Evolutionary conservation across 1,140 invertebrate genomes (phyloP).

Genomic region (Mesaphorura yosii): DNA sequence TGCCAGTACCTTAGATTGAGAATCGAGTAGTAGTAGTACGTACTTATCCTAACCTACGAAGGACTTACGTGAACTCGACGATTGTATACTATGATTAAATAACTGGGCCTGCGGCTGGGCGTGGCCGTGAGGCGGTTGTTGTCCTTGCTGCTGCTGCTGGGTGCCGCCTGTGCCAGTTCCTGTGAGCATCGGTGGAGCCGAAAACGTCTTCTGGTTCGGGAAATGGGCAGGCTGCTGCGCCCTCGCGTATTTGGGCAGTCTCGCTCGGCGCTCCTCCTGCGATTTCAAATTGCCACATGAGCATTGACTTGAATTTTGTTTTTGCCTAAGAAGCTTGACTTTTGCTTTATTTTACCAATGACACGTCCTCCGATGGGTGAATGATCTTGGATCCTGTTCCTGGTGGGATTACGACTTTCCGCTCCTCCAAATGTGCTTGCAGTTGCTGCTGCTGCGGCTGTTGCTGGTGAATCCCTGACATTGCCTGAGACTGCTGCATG

Average conservation of each 20-base stretch:
- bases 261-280: slow-evolving; percentile 71
- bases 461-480: neutral
- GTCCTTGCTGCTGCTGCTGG: no score
- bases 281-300: slow-evolving; percentile 7
- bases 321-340: slow-evolving; percentile 3
- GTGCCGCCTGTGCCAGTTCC: no score
- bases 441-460: neutral
- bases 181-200: slow-evolving; percentile 30
- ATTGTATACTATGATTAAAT: no score
- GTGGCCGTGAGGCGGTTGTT: no score
- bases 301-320: slow-evolving; percentile 1
- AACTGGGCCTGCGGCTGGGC: no score
- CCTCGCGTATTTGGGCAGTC: slow-evolving; percentile 58
- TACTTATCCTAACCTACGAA: no score
- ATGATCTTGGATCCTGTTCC: slow-evolving; percentile 80
- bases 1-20: no score
- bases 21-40: no score
- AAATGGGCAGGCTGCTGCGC: slow-evolving; percentile 28
- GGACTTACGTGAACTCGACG: no score
- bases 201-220: slow-evolving; percentile 19
- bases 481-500: slow-evolving; percentile 34
- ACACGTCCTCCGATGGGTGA: slow-evolving; percentile 87
- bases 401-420: slow-evolving; percentile 38
- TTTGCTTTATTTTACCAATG: slow-evolving; percentile 47
- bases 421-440: neutral